phyloP scores from a whole-genome alignment of 2,113 vertebrate species.

The Poeciliopsis turrubarensis region DNA sequence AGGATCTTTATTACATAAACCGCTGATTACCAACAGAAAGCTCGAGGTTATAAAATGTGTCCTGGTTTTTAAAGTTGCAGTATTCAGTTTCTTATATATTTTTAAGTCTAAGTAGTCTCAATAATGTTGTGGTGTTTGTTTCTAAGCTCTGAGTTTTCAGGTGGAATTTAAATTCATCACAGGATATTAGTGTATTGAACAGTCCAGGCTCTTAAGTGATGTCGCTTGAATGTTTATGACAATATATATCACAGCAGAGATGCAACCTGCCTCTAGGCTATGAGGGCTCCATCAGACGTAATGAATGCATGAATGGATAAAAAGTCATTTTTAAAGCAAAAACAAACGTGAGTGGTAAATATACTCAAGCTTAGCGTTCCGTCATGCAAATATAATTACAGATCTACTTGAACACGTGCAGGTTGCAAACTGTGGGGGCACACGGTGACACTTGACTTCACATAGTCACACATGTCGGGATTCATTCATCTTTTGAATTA shows the following conservation, averaged over 20 bases:
- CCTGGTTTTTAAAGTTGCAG: too few relatives aligned
- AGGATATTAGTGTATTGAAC: too few relatives aligned
- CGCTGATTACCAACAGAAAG: not conserved
- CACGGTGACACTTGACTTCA: not conserved
- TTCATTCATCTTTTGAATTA: constrained; percentile 8
- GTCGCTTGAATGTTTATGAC: too few relatives aligned
- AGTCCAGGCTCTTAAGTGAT: too few relatives aligned
- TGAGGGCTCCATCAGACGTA: not conserved
- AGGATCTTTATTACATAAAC: not conserved
- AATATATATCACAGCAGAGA: not conserved
- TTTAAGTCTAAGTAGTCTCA: too few relatives aligned
- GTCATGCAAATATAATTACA: not conserved
- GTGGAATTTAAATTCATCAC: too few relatives aligned
- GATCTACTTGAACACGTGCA: not conserved
- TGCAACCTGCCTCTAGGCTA: not conserved
- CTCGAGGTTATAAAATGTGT: too few relatives aligned
- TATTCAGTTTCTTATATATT: too few relatives aligned
- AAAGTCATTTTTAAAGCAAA: not conserved
- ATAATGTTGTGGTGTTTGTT: too few relatives aligned
- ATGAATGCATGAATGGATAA: not conserved
- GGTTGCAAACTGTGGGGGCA: not conserved
- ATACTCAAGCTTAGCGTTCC: not conserved
- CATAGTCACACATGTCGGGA: not conserved
- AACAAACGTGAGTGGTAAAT: not conserved
- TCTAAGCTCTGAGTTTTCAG: too few relatives aligned